Conservation (phyloP, 2,113 vertebrate species). For the Gavialis gangeticus region DNA sequence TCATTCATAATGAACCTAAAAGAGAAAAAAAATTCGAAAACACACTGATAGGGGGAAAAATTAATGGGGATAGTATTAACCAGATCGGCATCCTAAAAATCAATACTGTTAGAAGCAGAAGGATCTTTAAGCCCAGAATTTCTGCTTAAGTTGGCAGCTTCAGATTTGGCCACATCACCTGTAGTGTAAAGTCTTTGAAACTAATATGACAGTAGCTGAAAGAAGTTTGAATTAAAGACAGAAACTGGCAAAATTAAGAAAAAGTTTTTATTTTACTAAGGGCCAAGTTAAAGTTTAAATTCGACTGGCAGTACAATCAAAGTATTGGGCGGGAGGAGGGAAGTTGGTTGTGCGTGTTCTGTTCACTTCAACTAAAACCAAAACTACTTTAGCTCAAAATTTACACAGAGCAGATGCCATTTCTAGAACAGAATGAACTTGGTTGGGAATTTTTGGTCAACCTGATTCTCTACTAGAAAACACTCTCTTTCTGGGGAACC, state of each 20-base stretch:
- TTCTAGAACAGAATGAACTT: conserved; percentile 34
- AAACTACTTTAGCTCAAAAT: conserved; percentile 56
- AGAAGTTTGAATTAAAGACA: conserved; percentile 8
- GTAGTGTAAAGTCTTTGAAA: background rate
- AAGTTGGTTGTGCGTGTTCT: conserved; percentile 46
- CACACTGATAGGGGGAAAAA: background rate
- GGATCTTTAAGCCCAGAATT: background rate
- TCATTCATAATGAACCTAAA: background rate
- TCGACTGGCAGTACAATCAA: conserved; percentile 30
- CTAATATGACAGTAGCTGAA: background rate
- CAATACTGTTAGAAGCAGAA: rapidly evolving
- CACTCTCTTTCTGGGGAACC: background rate
- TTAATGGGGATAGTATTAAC: background rate
- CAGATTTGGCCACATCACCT: background rate
- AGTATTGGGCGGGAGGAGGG: conserved; percentile 49
- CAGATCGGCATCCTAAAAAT: background rate
- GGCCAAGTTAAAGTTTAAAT: conserved; percentile 36
- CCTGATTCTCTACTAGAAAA: conserved; percentile 40
- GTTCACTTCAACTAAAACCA: conserved; percentile 16
- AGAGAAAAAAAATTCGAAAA: background rate
- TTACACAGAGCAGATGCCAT: conserved; percentile 57
- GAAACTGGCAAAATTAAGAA: conserved; percentile 17
- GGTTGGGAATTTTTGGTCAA: conserved; percentile 21
- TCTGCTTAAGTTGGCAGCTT: background rate
- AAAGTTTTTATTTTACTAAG: conserved; percentile 23